Evolutionary conservation across 2,113 vertebrate species (phyloP), one percentile per base, ranked within the genome.

Genomic region (Serinus canaria): DNA sequence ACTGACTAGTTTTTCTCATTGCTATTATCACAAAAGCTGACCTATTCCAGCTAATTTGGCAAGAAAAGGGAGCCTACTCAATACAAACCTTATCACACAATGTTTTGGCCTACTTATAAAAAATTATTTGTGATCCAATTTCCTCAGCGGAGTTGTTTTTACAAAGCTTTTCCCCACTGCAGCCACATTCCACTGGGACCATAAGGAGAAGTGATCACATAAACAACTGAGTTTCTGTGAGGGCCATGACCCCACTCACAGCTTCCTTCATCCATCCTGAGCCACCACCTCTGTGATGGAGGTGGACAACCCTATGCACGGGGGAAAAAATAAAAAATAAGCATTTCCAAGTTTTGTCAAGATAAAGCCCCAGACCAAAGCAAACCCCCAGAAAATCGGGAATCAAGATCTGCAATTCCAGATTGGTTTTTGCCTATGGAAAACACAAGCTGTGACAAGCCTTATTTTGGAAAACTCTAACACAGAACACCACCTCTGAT

Each of bases 281-380:
- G 30, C 20, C 50, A 52, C 24, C 44, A 56, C 20, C 21, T 39
- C 55, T 10, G 33, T 1, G 5, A 49, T 0, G 2, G 15, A 15
- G 11, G 20, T 6, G 6, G n/a, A 81, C 76, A 68, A 4, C 18
- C 30, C 24, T 1, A 13, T 1, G 27, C 2, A 4, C 22, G 23
- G 5, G 9, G 13, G 1, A 0, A 20, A n/a, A 55, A 19, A 37
- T 31, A 31, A 27, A 24, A 59, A 53, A 2, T 6, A n/a, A 15
- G 2, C 7, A 68, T 31, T 58, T 46, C 16, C 44, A 46, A 39
- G 46, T 47, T 79, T 70, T 52, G 18, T 55, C 39, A 78, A 39
- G 35, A 77, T 21, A 56, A 92, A 95, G 52, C 13, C 33, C 43
- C 18, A 49, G 28, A 30, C 7, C 64, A 89, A 86, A 73, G 28